Conservation (phyloP, 2,797 vertebrate genomes). For the Tragopan temminckii region DNA sequence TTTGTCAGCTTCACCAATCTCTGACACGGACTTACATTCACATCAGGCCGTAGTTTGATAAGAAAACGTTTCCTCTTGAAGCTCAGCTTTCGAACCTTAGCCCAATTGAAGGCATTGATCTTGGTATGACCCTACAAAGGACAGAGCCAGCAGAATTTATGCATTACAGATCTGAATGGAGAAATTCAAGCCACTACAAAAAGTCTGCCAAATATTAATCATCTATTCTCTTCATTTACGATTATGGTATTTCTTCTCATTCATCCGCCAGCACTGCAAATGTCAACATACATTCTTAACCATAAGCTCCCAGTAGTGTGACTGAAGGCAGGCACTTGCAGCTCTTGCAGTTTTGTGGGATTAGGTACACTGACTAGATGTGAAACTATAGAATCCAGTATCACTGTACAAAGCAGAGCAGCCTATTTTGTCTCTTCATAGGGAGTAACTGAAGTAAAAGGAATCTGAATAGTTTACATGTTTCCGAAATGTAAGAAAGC, state of each 20-base stretch:
- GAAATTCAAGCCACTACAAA: slow-evolving; percentile 14
- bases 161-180: background rate
- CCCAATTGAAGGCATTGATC: slow-evolving; percentile 99
- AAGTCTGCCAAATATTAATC: background rate
- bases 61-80: slow-evolving; percentile 99
- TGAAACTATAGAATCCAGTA: background rate
- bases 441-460: background rate
- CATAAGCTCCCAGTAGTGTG: background rate
- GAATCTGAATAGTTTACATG: background rate
- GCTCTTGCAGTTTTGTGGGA: background rate
- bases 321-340: background rate
- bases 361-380: background rate
- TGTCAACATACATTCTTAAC: background rate
- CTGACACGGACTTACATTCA: slow-evolving; percentile 88
- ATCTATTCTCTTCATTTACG: background rate
- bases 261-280: background rate
- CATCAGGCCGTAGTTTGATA: slow-evolving; percentile 94
- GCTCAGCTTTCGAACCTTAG: slow-evolving; percentile 97
- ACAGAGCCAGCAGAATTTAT: slow-evolving; percentile 29
- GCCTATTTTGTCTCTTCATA: background rate
- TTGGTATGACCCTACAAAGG: slow-evolving; percentile 90
- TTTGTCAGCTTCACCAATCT: background rate
- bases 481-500: background rate
- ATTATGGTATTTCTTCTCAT: background rate
- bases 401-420: background rate